Base-by-base conservation (phyloP, 1,140 invertebrate species). In the Charaxes varanes region DNA sequence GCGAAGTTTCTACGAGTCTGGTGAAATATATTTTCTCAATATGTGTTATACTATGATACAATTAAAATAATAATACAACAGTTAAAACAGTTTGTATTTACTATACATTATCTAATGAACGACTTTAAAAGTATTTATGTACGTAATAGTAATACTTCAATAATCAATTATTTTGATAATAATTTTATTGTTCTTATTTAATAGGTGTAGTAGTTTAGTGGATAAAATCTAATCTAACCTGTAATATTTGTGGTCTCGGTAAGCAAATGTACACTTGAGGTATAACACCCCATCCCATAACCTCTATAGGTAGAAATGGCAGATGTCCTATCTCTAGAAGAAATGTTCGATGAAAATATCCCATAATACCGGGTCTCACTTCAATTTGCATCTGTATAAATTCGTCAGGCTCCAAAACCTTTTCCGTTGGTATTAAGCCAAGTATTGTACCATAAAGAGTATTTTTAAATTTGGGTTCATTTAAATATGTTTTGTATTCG, bases 261-360 rank as follows among this genome's bases (percentile, higher is more conserved):
- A 79, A 43, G 13, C 51, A 59, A 31, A 83, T 45, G 41, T 76
- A 80, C 3, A 83, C 49, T 62, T 83, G 79, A 10, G 76, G 74
- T 41, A 80, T 69, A 4, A 72, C 76, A 3, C 79, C 79, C 79
- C 79, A 80, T 6, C 79, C 79, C 47, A 62, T 69, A 16, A 81
- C 60, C 51, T 80, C 67, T 33, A 83, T 73, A 7, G 70, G 58
- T 30, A 81, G 60, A 19, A 63, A 51, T 11, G 76, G 79, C 8
- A 79, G 46, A 41, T 77, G 67, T 2, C 73, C 76, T 12, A 79
- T 62, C 60, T 83, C 76, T 35, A 83, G 45, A 16, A 71, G 37
- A 55, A 79, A 83, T 21, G 36, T 36, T 42, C 62, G 64, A 3
- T 60, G 58, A 40, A 80, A 83, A 43, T 73, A 72, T 7, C 79